Evolutionary conservation across 2,888 invertebrate species (phyloP).

Genomic region (Heliconius cydno): DNA sequence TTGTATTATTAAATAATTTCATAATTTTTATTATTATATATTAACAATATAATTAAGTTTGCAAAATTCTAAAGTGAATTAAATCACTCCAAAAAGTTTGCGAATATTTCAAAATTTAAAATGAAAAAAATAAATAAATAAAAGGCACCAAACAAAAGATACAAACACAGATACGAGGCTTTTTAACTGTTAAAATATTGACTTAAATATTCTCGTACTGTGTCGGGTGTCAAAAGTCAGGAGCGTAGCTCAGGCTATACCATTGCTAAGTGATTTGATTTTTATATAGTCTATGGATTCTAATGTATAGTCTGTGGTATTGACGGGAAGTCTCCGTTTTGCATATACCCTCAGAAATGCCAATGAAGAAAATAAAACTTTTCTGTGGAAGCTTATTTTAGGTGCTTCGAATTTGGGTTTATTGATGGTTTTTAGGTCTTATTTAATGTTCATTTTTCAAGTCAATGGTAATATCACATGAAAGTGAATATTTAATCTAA

Average conservation of each 20-base stretch:
- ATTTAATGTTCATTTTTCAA: neutral
- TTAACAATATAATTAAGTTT: no score
- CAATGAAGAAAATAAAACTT: constrained; percentile 47
- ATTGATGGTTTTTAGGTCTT: neutral
- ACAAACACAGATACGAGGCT: constrained; percentile 74
- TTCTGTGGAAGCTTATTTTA: constrained; percentile 43
- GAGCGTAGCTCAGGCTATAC: constrained; percentile 77
- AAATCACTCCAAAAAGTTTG: constrained; percentile 39
- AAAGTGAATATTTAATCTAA: no score
- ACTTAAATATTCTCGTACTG: constrained; percentile 74
- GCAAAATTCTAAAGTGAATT: neutral
- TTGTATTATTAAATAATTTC: no score
- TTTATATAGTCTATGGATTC: neutral
- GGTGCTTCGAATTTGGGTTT: neutral
- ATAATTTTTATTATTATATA: no score
- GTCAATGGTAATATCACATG: neutral
- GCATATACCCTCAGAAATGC: constrained; percentile 27
- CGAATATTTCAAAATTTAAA: constrained; percentile 50
- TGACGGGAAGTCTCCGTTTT: neutral
- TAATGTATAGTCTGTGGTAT: neutral
- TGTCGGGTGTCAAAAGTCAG: constrained; percentile 81
- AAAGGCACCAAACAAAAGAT: constrained; percentile 82
- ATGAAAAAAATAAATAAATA: constrained; percentile 29
- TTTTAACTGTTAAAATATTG: constrained; percentile 51
- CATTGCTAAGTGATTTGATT: constrained; percentile 56